Base-by-base conservation (phyloP, 2,888 invertebrate species). In the Drosophila tripunctata region DNA sequence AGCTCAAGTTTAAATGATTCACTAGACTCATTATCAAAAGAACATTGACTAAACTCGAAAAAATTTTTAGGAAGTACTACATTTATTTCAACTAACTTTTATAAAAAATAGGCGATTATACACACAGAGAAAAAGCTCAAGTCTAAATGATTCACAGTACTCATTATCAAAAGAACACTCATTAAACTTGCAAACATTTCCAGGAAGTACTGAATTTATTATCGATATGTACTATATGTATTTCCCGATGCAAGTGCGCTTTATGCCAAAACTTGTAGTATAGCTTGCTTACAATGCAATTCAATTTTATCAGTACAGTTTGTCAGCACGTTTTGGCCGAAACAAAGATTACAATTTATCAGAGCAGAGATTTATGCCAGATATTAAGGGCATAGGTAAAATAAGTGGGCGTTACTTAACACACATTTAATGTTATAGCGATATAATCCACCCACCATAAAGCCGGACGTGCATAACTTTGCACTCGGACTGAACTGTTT, bases 391-490 rank as follows among this genome's bases (percentile, higher is more conserved):
- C 35, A 30, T 19, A 43, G 30, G 52, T 47, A 22, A 22, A 10
- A 17, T 22, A n/a, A 17, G 51, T 44, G 14, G 56, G 50, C 33
- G 17, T 41, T 45, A 43, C 38, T 36, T 47, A 22, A 62, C 51
- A 55, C 52, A 62, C 30, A 69, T 69, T 8, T 40, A 41, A 58
- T 48, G 64, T 52, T 66, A 54, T 14, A 19, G 19, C 5, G 54
- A 7, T 21, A 41, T 7, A 45, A 38, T 38, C 51, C 69, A 65
- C 64, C 74, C 70, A 77, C 66, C 21, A 41, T n/a, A 43, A 3
- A 35, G 41, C 8, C 47, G 48, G 19, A 50, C 41, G 62, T 35
- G 22, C 7, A 48, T 12, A 27, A 47, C 45, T 40, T 65, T 70
- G 60, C 54, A 70, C 55, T 68, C 66, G 51, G 45, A 38, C 63